Base-by-base conservation (phyloP, 1,140 invertebrate species). In the Euglossa dilemma region DNA sequence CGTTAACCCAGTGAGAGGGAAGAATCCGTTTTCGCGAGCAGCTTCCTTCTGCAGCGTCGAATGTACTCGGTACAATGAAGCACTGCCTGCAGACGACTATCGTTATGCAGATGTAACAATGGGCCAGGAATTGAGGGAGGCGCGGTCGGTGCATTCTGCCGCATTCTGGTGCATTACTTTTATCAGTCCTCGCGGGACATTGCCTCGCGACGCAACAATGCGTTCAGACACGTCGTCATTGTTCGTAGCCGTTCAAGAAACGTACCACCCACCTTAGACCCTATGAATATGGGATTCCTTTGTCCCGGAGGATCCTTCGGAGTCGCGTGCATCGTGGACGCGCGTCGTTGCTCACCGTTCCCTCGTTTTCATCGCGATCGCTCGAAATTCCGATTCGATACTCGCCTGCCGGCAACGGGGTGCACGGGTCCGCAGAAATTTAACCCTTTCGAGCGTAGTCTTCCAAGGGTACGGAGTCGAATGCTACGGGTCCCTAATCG, bases 251-350 rank as follows among this genome's bases (percentile, higher is more conserved):
- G 81, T 84, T 90, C 85, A 90, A 89, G 90, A 91, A 91, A 77
- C 83, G 83, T 83, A 89, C 43, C 86, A 85, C 83, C 76, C 81
- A 72, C 85, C 84, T 85, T 89, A 91, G 85, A 90, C 90, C 80
- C 75, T 85, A 89, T 84, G 89, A 91, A 91, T 91, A 91, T 90
- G 89, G 74, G 81, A 90, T 90, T 87, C 81, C 84, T 84, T 69
- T 77, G 69, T 72, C 81, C 86, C 85, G 59, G 14, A 72, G 80
- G 87, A 73, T 76, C 8, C 61, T 50, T 25, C 16, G 20, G 25
- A 43, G 61, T 52, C 54, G 80, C 63, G 72, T 57, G 80, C n/a
- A 52, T 43, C 52, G 14, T 47, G 36, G 64, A 45, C 6, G 20
- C 64, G 12, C 64, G 43, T 16, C 47, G n/a, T 20, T 23, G 14